phyloP scores from a whole-genome alignment of 2,888 invertebrate genomes.

The Rhamnusium bicolor region DNA sequence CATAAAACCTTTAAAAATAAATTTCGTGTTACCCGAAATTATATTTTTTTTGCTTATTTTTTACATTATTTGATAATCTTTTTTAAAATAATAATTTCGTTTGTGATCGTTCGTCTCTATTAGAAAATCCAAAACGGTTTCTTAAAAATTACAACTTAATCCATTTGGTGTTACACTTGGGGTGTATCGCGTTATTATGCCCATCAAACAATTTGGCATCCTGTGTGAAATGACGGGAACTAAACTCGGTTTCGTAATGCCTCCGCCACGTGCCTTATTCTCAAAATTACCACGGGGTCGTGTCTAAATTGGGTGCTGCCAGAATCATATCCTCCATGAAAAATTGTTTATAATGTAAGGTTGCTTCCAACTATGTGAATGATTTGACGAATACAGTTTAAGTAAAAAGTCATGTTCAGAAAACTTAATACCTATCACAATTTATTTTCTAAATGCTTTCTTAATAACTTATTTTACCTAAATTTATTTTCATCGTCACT shows the following conservation, averaged over 20 bases:
- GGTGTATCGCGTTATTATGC: slow-evolving; percentile 54
- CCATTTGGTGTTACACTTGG: slow-evolving; percentile 13
- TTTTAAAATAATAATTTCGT: too few species aligned
- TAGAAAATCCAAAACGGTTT: background rate
- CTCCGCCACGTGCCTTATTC: slow-evolving; percentile 66
- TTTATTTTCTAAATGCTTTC: background rate
- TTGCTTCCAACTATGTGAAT: slow-evolving; percentile 46
- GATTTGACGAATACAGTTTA: slow-evolving; percentile 43
- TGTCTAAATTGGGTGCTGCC: slow-evolving; percentile 65
- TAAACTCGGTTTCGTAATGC: slow-evolving; percentile 58
- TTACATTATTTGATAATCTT: too few species aligned
- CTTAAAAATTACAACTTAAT: slow-evolving; percentile 31
- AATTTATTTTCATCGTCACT: background rate
- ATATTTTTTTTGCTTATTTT: too few species aligned
- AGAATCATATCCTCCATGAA: slow-evolving; percentile 67
- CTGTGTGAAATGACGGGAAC: slow-evolving; percentile 64
- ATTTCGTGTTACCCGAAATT: too few species aligned
- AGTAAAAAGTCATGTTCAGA: slow-evolving; percentile 47
- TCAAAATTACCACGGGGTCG: slow-evolving; percentile 65
- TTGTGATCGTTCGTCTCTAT: too few species aligned
- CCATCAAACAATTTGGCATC: slow-evolving; percentile 66
- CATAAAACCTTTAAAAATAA: too few species aligned
- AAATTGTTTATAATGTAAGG: slow-evolving; percentile 61
- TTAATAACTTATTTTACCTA: background rate
- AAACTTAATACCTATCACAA: background rate